Conservation (phyloP, 1,140 invertebrate species). For the Chironomus striatipennis region DNA sequence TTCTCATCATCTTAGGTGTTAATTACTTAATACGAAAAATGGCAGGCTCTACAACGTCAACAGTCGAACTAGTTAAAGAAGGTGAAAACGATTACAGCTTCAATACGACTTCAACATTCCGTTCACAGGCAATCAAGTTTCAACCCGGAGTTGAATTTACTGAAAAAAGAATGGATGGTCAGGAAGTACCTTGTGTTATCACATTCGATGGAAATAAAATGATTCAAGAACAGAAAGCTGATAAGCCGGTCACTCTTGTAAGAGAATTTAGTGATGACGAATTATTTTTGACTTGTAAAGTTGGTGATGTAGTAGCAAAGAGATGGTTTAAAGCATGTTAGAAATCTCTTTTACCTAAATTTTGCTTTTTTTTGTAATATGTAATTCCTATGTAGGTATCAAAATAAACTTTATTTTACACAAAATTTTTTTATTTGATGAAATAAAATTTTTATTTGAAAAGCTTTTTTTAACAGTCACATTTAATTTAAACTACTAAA, state of each 20-base stretch:
- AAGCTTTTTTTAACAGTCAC: no score
- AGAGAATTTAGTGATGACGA: conserved; percentile 45
- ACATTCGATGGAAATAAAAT: conserved; percentile 57
- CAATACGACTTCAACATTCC: conserved; percentile 73
- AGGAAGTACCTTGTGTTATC: conserved; percentile 62
- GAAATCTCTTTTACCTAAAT: no score
- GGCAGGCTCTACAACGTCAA: conserved; percentile 59
- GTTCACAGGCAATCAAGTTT: conserved; percentile 68
- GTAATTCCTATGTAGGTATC: no score
- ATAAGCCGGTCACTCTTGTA: conserved; percentile 48
- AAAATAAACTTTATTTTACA: no score
- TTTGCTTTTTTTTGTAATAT: no score
- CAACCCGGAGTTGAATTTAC: conserved; percentile 72
- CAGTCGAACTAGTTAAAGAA: conserved; percentile 53
- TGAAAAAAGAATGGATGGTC: conserved; percentile 71
- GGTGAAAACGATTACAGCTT: conserved; percentile 57
- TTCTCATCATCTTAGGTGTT: conserved; percentile 59
- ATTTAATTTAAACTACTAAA: no score
- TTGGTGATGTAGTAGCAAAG: conserved; percentile 42
- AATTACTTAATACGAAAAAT: conserved; percentile 63
- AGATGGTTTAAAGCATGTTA: neutral
- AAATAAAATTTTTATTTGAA: no score
- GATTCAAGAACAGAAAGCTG: conserved; percentile 55
- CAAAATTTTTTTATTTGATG: no score
- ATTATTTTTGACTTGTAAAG: conserved; percentile 34